These are phyloP conservation scores for Mixornis gularis DNA, from an alignment of 2,113 vertebrate genomes.

Conservation along the genomic window DNA sequence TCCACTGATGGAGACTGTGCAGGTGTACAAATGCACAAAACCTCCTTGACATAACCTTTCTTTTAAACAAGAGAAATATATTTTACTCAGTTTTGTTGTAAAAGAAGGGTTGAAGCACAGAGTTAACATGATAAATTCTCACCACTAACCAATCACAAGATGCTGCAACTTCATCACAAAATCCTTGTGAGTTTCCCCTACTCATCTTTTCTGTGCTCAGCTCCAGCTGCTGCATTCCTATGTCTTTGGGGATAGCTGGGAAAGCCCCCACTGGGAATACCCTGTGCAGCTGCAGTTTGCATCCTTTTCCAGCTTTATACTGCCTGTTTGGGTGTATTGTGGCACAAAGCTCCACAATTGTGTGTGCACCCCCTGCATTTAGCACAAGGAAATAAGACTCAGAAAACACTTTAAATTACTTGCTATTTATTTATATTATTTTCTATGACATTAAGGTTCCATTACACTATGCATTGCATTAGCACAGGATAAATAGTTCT, in stretches of 20 bases:
- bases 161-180: background rate
- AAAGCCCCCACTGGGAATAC: background rate
- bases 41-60: background rate
- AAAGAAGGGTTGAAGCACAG: background rate
- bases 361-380: background rate
- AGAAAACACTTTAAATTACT: background rate
- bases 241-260: background rate
- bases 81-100: background rate
- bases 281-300: background rate
- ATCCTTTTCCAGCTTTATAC: background rate
- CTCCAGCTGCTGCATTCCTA: background rate
- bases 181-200: background rate
- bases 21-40: background rate
- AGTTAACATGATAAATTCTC: background rate
- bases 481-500: background rate
- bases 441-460: background rate
- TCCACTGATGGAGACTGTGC: background rate
- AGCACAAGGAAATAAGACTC: background rate
- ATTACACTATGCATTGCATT: background rate
- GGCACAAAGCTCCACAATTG: fast-evolving
- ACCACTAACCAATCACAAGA: too few species aligned
- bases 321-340: background rate
- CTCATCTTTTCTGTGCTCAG: background rate
- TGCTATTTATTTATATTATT: background rate
- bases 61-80: background rate